phyloP scores from a whole-genome alignment of 2,113 vertebrate species.

The Rattus rattus region DNA sequence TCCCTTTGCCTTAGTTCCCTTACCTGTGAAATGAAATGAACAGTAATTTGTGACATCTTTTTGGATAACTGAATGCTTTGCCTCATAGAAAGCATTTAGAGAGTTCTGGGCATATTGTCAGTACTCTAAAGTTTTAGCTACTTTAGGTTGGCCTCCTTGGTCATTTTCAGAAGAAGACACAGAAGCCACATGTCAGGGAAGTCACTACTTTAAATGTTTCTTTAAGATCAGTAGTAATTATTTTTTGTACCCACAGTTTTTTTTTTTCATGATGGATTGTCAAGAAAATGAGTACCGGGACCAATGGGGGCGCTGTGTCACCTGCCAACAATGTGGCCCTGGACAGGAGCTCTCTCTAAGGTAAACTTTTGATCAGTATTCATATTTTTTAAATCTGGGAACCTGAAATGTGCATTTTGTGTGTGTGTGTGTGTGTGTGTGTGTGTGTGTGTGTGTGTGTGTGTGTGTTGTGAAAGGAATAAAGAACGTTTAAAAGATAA shows the following conservation, averaged over 20 bases:
- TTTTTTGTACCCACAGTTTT: conserved; percentile 58
- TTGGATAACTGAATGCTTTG: conserved; percentile 9
- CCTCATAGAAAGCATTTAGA: conserved; percentile 3
- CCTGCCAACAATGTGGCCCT: conserved; percentile 88
- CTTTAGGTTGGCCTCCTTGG: not conserved
- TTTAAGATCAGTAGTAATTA: not conserved
- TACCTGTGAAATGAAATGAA: not conserved
- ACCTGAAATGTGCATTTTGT: not conserved
- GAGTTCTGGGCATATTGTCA: not conserved
- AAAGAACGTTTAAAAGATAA: not conserved
- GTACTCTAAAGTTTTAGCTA: not conserved
- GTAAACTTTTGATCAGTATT: conserved; percentile 77
- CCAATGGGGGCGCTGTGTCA: conserved; percentile 83
- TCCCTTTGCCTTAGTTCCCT: not conserved
- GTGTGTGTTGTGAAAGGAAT: not conserved
- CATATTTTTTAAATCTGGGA: conserved; percentile 8
- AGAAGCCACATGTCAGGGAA: conserved; percentile 19
- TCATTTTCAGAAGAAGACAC: not conserved
- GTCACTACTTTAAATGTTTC: not conserved
- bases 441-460: not conserved
- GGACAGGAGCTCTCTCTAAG: conserved; percentile 90
- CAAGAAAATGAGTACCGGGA: conserved; percentile 86
- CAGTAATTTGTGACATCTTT: not conserved
- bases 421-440: not conserved
- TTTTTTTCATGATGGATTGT: conserved; percentile 79